Base-by-base conservation (phyloP, 2,888 invertebrate species). In the Hemithea aestivaria region DNA sequence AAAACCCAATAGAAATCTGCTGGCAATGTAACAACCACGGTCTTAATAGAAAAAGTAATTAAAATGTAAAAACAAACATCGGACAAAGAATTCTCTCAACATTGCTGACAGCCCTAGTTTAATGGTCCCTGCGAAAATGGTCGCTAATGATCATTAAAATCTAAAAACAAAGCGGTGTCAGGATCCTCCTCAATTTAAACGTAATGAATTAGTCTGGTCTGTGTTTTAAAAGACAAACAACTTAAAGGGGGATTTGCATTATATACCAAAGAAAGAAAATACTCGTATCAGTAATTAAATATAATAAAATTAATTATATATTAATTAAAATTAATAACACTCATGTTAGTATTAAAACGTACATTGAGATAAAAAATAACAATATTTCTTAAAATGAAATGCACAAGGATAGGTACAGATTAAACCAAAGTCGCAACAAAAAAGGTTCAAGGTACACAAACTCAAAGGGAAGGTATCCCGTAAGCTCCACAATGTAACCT, bases 21-120 rank as follows among this genome's bases (percentile, higher is more conserved):
- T n/a, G n/a, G n/a, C n/a, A n/a, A n/a, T n/a, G n/a, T n/a, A n/a
- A n/a, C n/a, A n/a, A n/a, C n/a, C n/a, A n/a, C n/a, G n/a, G n/a
- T n/a, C n/a, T n/a, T n/a, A n/a, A n/a, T n/a, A n/a, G n/a, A n/a
- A n/a, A n/a, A n/a, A n/a, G n/a, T n/a, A n/a, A n/a, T n/a, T n/a
- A n/a, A n/a, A n/a, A n/a, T n/a, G n/a, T n/a, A n/a, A n/a, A 40
- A 30, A 5, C 53, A 53, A 54, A 70, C 66, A 68, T 68, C 64
- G 38, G 53, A 32, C 12, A 32, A n/a, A n/a, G n/a, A n/a, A n/a
- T n/a, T n/a, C n/a, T n/a, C n/a, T n/a, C n/a, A n/a, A 28, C 20
- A 21, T 24, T 31, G 27, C n/a, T 27, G 26, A 41, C 37, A 43
- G 39, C 40, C 36, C 32, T 37, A 33, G 25, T 40, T 32, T 37